Conservation (phyloP, 2,113 vertebrate species). For the Gasterosteus aculeatus region DNA sequence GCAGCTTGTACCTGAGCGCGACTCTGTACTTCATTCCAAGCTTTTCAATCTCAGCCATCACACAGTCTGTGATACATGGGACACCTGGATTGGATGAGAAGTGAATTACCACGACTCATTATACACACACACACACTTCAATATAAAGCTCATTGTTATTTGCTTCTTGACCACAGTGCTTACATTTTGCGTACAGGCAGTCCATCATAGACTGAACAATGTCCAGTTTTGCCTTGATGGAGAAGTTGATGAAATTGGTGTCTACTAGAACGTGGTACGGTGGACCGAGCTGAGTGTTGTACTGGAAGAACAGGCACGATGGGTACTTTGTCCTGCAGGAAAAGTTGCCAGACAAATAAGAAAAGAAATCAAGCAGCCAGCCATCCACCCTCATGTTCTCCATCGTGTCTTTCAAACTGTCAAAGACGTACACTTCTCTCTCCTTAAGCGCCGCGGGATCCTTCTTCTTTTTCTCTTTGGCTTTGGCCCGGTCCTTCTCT, state of each 20-base stretch:
- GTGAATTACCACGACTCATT: neutral
- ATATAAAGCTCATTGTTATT: neutral
- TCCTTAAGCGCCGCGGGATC: constrained; percentile 91
- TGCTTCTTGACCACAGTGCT: constrained; percentile 64
- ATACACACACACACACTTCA: neutral
- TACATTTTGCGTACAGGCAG: constrained; percentile 97
- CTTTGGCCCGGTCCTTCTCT: constrained; percentile 88
- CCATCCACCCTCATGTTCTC: neutral
- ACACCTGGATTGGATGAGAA: constrained; percentile 83
- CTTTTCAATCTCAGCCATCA: constrained; percentile 99
- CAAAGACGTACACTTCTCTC: constrained; percentile 88
- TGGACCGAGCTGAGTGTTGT: constrained; percentile 96
- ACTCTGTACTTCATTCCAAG: constrained; percentile 96
- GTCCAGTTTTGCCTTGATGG: constrained; percentile 98
- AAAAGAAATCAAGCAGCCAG: constrained; percentile 18
- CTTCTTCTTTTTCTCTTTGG: constrained; percentile 86
- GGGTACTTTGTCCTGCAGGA: constrained; percentile 88
- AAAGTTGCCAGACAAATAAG: constrained; percentile 14
- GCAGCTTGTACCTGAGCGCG: constrained; percentile 87
- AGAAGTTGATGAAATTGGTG: constrained; percentile 99
- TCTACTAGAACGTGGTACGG: constrained; percentile 96
- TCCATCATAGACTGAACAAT: constrained; percentile 99
- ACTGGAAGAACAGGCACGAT: constrained; percentile 98
- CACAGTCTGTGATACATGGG: constrained; percentile 98
- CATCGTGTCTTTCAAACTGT: neutral